phyloP scores from a whole-genome alignment of 2,797 vertebrate genomes.

The Microctenopoma lineatum region DNA sequence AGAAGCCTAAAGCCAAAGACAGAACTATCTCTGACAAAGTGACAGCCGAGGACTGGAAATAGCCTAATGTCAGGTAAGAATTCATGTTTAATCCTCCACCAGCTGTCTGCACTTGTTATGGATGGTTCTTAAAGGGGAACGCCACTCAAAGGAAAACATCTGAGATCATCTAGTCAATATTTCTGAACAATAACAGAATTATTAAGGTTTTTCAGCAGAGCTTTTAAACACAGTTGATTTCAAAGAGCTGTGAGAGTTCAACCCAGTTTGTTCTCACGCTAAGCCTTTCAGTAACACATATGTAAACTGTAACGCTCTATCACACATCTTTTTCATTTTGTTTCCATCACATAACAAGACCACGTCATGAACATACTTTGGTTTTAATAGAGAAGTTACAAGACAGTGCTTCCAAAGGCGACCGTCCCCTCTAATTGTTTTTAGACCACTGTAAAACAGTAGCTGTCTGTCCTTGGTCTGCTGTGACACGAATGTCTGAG shows the following conservation, averaged over 20 bases:
- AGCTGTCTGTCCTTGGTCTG: not conserved
- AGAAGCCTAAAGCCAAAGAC: conserved; percentile 14
- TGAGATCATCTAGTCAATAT: not conserved
- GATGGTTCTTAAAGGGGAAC: conserved; percentile 28
- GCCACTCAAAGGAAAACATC: not conserved
- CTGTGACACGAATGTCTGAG: not conserved
- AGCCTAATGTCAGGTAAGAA: conserved; percentile 30
- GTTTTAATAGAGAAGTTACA: not conserved
- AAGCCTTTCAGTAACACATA: too few species aligned
- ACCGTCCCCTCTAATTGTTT: not conserved
- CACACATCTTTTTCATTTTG: too few species aligned
- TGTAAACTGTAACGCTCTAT: not conserved
- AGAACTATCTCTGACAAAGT: conserved; percentile 20
- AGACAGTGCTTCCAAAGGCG: not conserved
- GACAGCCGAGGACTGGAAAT: conserved; percentile 43
- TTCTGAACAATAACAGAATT: not conserved
- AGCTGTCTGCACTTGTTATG: conserved; percentile 42
- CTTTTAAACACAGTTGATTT: not conserved
- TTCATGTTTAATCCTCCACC: conserved; percentile 45
- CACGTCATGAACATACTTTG: not conserved
- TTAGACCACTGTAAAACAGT: not conserved
- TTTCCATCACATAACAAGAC: not conserved
- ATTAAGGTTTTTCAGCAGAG: not conserved
- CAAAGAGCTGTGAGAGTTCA: not conserved
- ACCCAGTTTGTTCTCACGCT: not conserved